Evolutionary conservation across 1,140 invertebrate species (phyloP).

Genomic region (Lasioglossum baleicum): DNA sequence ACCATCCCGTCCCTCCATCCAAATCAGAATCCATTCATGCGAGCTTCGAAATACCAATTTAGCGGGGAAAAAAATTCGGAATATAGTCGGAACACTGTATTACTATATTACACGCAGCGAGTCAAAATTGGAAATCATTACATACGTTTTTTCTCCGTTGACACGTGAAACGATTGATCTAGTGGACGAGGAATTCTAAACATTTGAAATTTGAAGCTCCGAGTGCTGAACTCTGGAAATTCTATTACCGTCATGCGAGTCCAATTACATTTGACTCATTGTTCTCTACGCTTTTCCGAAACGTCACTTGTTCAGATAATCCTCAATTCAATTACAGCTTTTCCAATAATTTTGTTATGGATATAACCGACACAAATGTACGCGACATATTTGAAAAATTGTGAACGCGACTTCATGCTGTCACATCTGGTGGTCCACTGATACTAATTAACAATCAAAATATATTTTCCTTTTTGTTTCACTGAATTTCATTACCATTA

Average conservation of each 20-base stretch:
- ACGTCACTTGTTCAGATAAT: too few species aligned
- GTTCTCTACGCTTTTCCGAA: not conserved
- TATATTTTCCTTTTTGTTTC: too few species aligned
- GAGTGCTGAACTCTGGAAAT: too few species aligned
- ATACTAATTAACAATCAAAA: too few species aligned
- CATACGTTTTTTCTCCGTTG: not conserved
- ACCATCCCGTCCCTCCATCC: too few species aligned
- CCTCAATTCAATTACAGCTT: too few species aligned
- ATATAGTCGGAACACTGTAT: not conserved
- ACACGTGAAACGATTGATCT: not conserved
- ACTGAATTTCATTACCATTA: too few species aligned
- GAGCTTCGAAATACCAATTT: not conserved
- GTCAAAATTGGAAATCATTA: not conserved
- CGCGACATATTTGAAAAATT: too few species aligned
- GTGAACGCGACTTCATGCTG: too few species aligned
- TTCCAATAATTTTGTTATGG: too few species aligned
- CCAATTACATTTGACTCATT: not conserved
- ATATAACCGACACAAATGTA: too few species aligned
- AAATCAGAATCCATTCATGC: not conserved
- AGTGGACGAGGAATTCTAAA: not conserved
- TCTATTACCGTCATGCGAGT: not conserved
- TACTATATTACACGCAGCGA: not conserved
- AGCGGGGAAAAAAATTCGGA: not conserved
- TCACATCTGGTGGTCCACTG: too few species aligned
- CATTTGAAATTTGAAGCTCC: not conserved